Evolutionary conservation across 2,888 invertebrate genomes (phyloP).

Genomic region (Platycnemis pennipes): DNA sequence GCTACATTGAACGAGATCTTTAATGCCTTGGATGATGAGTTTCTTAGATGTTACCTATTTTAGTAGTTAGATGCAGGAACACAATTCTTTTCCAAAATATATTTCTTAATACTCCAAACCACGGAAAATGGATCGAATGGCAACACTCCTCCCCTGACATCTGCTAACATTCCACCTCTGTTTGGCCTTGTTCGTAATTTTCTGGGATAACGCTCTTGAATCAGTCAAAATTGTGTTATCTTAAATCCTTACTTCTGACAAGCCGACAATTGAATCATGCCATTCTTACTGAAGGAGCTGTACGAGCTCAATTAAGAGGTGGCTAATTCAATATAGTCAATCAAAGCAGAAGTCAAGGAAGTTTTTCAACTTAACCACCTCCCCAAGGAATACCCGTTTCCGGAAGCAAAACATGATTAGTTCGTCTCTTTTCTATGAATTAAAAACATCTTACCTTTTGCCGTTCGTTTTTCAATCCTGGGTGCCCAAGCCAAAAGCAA

Average conservation of each 20-base stretch:
- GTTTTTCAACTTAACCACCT: background rate
- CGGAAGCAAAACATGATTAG: background rate
- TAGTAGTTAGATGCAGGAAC: no score
- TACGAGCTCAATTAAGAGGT: background rate
- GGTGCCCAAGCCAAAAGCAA: background rate
- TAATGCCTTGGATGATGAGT: no score
- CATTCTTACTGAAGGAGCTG: background rate
- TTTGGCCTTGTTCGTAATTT: background rate
- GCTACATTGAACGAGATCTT: no score
- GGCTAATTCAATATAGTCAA: conserved; percentile 3
- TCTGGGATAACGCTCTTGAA: background rate
- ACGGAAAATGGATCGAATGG: background rate
- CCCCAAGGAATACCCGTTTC: background rate
- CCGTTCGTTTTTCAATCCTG: background rate
- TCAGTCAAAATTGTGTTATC: background rate
- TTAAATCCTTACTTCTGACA: background rate
- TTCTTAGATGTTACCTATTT: no score
- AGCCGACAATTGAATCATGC: conserved; percentile 18
- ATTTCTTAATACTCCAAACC: no score
- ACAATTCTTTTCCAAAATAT: no score
- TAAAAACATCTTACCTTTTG: background rate
- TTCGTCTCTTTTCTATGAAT: background rate
- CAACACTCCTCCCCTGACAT: background rate
- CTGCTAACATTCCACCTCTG: background rate
- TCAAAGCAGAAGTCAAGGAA: background rate